phyloP scores from a whole-genome alignment of 1,140 invertebrate species.

The Doryteuthis pealeii region DNA sequence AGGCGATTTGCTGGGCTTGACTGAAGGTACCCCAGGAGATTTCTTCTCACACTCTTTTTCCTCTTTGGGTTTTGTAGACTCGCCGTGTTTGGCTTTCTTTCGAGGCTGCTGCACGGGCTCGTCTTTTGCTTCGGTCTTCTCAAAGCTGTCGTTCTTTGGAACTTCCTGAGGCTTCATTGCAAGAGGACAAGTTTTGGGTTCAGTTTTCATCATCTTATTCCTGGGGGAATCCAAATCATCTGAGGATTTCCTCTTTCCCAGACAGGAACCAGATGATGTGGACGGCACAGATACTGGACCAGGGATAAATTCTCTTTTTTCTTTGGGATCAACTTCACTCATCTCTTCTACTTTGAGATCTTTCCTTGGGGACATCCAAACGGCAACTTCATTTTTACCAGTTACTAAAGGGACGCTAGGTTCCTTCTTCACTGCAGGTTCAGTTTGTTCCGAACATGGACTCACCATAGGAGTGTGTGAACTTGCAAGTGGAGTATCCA shows the following conservation, averaged over 20 bases:
- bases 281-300: slow-evolving; percentile 1
- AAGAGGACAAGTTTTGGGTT: slow-evolving; percentile 71
- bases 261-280: neutral
- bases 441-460: neutral
- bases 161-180: slow-evolving; percentile 60
- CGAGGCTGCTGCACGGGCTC: neutral
- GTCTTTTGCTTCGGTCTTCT: slow-evolving; percentile 18
- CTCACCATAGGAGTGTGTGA: neutral
- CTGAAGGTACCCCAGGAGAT: neutral
- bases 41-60: slow-evolving; percentile 14
- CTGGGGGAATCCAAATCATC: neutral
- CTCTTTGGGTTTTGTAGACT: slow-evolving; percentile 17
- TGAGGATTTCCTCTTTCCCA: neutral
- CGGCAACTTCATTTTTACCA: neutral
- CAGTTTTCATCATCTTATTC: slow-evolving; percentile 48
- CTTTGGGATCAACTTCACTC: neutral
- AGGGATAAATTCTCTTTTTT: neutral
- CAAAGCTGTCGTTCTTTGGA: neutral
- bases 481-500: neutral
- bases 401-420: neutral
- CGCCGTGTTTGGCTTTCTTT: slow-evolving; percentile 23
- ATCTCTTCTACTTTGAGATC: neutral
- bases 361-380: neutral
- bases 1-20: slow-evolving; percentile 14
- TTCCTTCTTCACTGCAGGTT: neutral